Conservation (phyloP, 2,113 vertebrate species). For the Neogale vison region DNA sequence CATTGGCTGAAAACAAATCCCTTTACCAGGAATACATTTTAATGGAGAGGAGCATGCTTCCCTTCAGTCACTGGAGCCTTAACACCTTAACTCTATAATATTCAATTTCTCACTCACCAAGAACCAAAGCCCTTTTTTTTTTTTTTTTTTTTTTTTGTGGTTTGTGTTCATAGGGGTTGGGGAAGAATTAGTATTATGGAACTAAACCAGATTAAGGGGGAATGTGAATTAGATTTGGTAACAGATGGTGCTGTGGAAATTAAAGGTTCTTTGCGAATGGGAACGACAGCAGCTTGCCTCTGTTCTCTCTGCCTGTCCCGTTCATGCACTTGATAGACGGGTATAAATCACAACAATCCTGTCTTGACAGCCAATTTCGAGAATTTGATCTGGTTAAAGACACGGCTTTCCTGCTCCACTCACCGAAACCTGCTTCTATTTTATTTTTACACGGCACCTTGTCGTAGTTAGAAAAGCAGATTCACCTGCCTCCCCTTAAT, state of each 20-base stretch:
- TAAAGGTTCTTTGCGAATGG: conserved; percentile 96
- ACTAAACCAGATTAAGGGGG: conserved; percentile 97
- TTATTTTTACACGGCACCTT: conserved; percentile 81
- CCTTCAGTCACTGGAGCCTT: conserved; percentile 77
- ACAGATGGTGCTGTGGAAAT: conserved; percentile 98
- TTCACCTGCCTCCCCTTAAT: conserved; percentile 85
- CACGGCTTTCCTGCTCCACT: conserved; percentile 88
- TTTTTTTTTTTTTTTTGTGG: conserved; percentile 66
- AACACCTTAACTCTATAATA: conserved; percentile 82
- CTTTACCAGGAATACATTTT: conserved; percentile 81
- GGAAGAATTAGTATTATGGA: conserved; percentile 94
- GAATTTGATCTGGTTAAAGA: conserved; percentile 99
- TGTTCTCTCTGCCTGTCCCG: conserved; percentile 81
- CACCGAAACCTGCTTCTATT: conserved; percentile 83
- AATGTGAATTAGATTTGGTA: conserved; percentile 99
- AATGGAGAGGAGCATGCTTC: conserved; percentile 68
- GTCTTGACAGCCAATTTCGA: conserved; percentile 99
- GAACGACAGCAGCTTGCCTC: conserved; percentile 89
- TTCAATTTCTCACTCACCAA: conserved; percentile 80
- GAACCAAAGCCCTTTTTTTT: conserved; percentile 64
- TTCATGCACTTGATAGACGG: conserved; percentile 93
- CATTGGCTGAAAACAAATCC: conserved; percentile 82
- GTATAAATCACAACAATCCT: conserved; percentile 99
- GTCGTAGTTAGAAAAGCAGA: conserved; percentile 82
- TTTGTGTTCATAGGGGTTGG: conserved; percentile 83